Evolutionary conservation across 2,797 vertebrate species (phyloP).

Genomic region (Spheniscus humboldti): DNA sequence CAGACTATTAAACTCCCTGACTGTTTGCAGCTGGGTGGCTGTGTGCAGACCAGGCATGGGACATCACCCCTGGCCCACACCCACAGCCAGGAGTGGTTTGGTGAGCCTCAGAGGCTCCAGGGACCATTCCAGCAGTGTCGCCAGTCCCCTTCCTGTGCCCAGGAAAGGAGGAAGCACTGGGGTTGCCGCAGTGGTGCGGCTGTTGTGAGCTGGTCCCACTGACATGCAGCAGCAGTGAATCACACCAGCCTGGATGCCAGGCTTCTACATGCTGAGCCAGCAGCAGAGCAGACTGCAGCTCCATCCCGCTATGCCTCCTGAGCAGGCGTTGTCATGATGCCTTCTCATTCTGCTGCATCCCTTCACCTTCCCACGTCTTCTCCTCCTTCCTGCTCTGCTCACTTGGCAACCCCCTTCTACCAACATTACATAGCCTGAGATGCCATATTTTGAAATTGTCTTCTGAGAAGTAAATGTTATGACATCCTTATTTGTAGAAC

Average conservation of each 20-base stretch:
- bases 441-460: not conserved
- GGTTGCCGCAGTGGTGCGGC: not conserved
- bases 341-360: not conserved
- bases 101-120: not conserved
- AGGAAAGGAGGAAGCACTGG: not conserved
- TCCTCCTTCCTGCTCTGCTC: too few relatives aligned
- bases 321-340: too few relatives aligned
- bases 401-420: not conserved
- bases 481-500: not conserved
- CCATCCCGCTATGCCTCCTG: rapidly evolving
- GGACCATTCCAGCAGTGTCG: not conserved
- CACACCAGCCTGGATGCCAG: not conserved
- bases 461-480: not conserved
- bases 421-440: not conserved
- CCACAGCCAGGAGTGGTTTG: not conserved
- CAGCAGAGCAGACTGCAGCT: not conserved
- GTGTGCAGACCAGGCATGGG: not conserved
- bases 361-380: not conserved
- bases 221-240: not conserved
- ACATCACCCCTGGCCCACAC: not conserved
- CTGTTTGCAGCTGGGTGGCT: not conserved
- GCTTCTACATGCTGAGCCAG: not conserved
- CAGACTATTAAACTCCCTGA: not conserved
- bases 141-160: not conserved
- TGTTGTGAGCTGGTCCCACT: not conserved